phyloP scores from a whole-genome alignment of 2,888 invertebrate genomes.

The Plebejus argus region DNA sequence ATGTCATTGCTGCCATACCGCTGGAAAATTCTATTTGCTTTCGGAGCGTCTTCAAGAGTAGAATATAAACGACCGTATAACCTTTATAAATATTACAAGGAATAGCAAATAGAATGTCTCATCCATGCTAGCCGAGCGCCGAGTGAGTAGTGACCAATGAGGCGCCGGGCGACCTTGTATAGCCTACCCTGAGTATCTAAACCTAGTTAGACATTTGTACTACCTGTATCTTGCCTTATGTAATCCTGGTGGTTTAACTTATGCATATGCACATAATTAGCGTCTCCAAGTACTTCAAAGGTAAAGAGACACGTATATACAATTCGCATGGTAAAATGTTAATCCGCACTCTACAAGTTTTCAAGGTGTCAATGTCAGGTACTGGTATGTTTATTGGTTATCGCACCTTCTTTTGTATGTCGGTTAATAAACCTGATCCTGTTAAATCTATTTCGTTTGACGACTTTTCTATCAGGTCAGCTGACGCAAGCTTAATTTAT shows the following conservation, averaged over 20 bases:
- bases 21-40: conserved; percentile 4
- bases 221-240: conserved; percentile 35
- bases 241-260: conserved; percentile 34
- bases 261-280: conserved; percentile 33
- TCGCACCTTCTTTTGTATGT: no score
- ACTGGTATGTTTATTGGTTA: no score
- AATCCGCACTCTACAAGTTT: neutral
- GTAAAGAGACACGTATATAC: neutral
- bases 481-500: no score
- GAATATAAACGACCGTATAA: conserved; percentile 16
- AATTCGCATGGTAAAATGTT: neutral
- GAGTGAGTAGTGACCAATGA: conserved; percentile 69
- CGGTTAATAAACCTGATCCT: no score
- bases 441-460: no score
- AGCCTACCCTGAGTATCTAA: conserved; percentile 58
- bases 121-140: conserved; percentile 55
- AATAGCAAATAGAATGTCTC: conserved; percentile 36
- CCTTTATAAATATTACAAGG: conserved; percentile 22
- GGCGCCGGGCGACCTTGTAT: conserved; percentile 76
- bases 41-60: neutral
- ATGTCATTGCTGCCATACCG: neutral
- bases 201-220: conserved; percentile 51
- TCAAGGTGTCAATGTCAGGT: neutral
- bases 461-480: no score
- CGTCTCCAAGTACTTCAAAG: conserved; percentile 16